Conservation (phyloP, 2,113 vertebrate species). For the Mirza zaza region DNA sequence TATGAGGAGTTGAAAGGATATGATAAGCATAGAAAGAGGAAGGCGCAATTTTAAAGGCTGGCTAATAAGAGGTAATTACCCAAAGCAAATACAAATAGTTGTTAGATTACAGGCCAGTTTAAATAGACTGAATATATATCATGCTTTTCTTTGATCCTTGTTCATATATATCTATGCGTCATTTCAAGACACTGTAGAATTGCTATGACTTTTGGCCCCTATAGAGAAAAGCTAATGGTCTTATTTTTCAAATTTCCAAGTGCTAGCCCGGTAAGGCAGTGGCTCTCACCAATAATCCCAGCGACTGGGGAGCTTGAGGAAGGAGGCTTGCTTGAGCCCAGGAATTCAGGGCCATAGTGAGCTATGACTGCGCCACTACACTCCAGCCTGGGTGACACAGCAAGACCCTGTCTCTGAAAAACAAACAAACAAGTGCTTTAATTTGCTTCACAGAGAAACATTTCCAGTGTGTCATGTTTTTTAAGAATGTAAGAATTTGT, state of each 20-base stretch:
- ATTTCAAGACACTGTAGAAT: conserved; percentile 15
- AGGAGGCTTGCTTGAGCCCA: too few relatives aligned
- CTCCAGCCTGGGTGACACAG: too few relatives aligned
- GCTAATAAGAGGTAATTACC: conserved; percentile 24
- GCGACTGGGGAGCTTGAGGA: too few relatives aligned
- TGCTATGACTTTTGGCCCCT: neutral
- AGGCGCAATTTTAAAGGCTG: conserved; percentile 15
- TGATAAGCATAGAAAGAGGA: neutral
- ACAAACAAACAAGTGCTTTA: neutral
- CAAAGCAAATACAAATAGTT: conserved; percentile 46
- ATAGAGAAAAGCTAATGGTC: conserved; percentile 13
- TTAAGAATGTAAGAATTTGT: neutral
- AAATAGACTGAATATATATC: conserved; percentile 42
- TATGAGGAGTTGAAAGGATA: neutral
- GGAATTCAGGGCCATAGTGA: too few relatives aligned
- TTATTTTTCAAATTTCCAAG: conserved; percentile 31
- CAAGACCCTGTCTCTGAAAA: too few relatives aligned
- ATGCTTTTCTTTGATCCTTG: conserved; percentile 10
- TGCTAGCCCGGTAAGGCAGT: neutral
- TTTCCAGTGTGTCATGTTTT: conserved; percentile 18
- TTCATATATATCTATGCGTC: conserved; percentile 1
- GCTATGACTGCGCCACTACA: too few relatives aligned
- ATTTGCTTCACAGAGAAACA: conserved; percentile 17
- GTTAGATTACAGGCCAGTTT: conserved; percentile 1
- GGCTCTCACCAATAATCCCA: too few relatives aligned